Evolutionary conservation across 1,140 invertebrate species (phyloP), one percentile per base, ranked within the genome.

Genomic region (Hyposmocoma kahamanoa): DNA sequence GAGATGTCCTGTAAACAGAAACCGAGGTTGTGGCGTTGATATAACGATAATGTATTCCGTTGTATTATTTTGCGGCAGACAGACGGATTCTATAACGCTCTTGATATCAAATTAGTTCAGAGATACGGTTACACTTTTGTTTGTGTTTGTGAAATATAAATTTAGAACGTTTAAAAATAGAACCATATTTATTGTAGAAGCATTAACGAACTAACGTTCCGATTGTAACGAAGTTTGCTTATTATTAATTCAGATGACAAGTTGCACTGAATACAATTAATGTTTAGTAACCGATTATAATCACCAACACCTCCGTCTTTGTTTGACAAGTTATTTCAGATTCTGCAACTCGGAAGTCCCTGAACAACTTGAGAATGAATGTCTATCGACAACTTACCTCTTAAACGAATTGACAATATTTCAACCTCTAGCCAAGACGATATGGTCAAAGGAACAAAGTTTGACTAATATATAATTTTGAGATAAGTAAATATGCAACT

Each of bases 391-490:
- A 75, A 76, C 58, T 76, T 70, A 47, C 51, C 72, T 75, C 55
- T 78, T 66, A 78, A 22, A 45, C 56, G 59, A 57, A 77, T 72
- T 74, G 68, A 48, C 65, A 60, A 72, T 63, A 57, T 59, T 48
- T 63, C 64, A 62, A 56, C 56, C 56, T 32, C 41, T 42, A 50
- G 28, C 11, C 20, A 20, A 10, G 18, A 41, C 38, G 51, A 62
- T 62, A 63, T 71, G 75, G 75, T 76, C 75, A 79, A 76, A 79
- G 68, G 60, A 57, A 67, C 74, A 67, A 74, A 63, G n/a, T n/a
- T n/a, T n/a, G n/a, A n/a, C n/a, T n/a, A n/a, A n/a, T n/a, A n/a
- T n/a, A n/a, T n/a, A n/a, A n/a, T n/a, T n/a, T n/a, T n/a, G n/a
- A n/a, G n/a, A n/a, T n/a, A n/a, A n/a, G n/a, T n/a, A n/a, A n/a